Evolutionary conservation across 2,113 vertebrate genomes (phyloP).

Genomic region (Pithys albifrons): DNA sequence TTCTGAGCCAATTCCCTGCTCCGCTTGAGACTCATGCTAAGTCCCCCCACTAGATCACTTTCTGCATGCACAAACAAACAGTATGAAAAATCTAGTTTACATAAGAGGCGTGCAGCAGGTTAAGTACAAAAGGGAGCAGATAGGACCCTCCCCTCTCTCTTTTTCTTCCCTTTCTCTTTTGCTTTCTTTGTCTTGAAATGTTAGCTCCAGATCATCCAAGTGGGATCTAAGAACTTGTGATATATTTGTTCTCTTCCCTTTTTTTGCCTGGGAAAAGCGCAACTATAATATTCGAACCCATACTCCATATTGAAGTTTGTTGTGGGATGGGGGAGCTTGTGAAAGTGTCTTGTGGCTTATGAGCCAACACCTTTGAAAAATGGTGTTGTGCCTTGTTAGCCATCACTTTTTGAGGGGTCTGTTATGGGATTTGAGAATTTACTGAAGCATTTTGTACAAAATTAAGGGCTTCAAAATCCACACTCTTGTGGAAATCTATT

Average conservation of each 20-base stretch:
- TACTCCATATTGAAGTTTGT: background rate
- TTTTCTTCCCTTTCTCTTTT: background rate
- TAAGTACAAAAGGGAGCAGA: background rate
- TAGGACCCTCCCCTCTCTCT: background rate
- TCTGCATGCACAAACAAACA: background rate
- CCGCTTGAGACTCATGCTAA: background rate
- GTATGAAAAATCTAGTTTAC: background rate
- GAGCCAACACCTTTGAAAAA: background rate
- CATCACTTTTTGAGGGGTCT: background rate
- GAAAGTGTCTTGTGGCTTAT: background rate
- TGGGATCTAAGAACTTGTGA: background rate
- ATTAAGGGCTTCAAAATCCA: background rate
- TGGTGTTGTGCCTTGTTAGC: background rate
- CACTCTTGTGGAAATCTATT: background rate
- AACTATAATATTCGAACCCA: no score
- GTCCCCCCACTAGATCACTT: background rate
- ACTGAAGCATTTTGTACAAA: background rate
- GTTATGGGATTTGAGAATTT: background rate
- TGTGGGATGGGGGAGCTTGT: background rate
- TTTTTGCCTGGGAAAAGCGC: background rate
- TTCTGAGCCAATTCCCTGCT: background rate
- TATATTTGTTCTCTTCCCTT: background rate
- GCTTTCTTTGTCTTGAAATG: background rate
- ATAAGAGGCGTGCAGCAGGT: background rate
- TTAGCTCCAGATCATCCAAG: background rate